Base-by-base conservation (phyloP, 2,113 vertebrate species). In the Chaetura pelagica region DNA sequence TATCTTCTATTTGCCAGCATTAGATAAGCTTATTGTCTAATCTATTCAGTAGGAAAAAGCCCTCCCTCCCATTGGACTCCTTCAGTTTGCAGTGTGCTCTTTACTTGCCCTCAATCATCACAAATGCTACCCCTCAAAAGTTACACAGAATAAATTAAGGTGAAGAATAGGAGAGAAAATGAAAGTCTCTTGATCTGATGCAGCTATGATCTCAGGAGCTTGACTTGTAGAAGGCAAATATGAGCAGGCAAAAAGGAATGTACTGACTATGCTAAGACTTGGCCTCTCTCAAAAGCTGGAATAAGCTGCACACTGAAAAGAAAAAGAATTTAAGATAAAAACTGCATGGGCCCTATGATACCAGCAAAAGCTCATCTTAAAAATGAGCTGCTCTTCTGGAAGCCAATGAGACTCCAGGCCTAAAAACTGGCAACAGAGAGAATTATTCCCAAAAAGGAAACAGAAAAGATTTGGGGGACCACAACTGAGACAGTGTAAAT, bases 181-280 rank as follows among this genome's bases (percentile, higher is more conserved):
- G 24, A 88, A 30, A 67, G 35, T 74, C 93, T 71, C 79, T 93
- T 95, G 49, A 95, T 67, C 92, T 89, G 72, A 93, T 27, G 61
- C 12, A 38, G 49, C 46, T 16, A 14, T 32, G 46, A 87, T 29
- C 62, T 34, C 40, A 94, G 85, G 68, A 85, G 78, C 23, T 8
- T 66, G 51, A 68, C 6, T 42, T 77, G 26, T 38, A 46, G 84
- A 93, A 62, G 68, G 67, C 15, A 78, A 91, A 94, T 32, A 30
- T 40, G 58, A 88, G 35, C 7, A 19, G 0, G 7, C 35, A 73
- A 72, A 94, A 76, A 74, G 46, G 68, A 91, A 88, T 74, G 12
- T 23, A 58, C 21, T 44, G 61, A 11, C 18, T 24, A 77, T 6
- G 8, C 0, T 46, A 16, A 55, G 54, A 35, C 23, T 24, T 4